Evolutionary conservation across 2,888 invertebrate genomes (phyloP), one percentile per base, ranked within the genome.

Genomic region (Bugula neritina): DNA sequence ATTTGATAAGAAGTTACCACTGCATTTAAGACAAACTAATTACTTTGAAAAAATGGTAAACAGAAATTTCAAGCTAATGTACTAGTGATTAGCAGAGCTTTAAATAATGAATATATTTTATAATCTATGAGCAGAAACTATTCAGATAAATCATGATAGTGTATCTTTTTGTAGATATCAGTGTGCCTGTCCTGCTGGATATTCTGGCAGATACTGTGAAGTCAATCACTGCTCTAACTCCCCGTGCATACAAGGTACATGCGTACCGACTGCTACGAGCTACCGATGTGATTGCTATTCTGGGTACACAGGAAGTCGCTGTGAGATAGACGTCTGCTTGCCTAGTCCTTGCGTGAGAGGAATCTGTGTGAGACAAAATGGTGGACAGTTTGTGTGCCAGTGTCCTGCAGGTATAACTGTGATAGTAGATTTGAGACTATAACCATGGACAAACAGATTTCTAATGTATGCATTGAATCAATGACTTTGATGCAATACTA

Each of bases 371-470:
- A 21, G 57, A 25, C 57, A 17, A 13, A 57, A 27, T 25, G 57
- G 57, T 3, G 57, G 57, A 5, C n/a, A 57, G 23, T 57, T 27
- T 27, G 23, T 3, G 3, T 57, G 57, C 57, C 23, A 5, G 10
- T 57, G 57, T n/a, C 57, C 57, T 25, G 57, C 27, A 27, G 57
- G 57, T 57, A 57, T 3, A 23, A 21, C n/a, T n/a, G n/a, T n/a
- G n/a, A n/a, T n/a, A n/a, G n/a, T n/a, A n/a, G n/a, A n/a, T n/a
- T n/a, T n/a, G n/a, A n/a, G n/a, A n/a, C n/a, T n/a, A n/a, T n/a
- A n/a, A n/a, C n/a, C n/a, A n/a, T n/a, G n/a, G n/a, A n/a, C n/a
- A n/a, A n/a, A n/a, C n/a, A n/a, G n/a, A n/a, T n/a, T n/a, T n/a
- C n/a, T n/a, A n/a, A n/a, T n/a, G n/a, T n/a, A n/a, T n/a, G n/a